phyloP scores from a whole-genome alignment of 2,888 invertebrate species.

The Stenotaenia linearis region DNA sequence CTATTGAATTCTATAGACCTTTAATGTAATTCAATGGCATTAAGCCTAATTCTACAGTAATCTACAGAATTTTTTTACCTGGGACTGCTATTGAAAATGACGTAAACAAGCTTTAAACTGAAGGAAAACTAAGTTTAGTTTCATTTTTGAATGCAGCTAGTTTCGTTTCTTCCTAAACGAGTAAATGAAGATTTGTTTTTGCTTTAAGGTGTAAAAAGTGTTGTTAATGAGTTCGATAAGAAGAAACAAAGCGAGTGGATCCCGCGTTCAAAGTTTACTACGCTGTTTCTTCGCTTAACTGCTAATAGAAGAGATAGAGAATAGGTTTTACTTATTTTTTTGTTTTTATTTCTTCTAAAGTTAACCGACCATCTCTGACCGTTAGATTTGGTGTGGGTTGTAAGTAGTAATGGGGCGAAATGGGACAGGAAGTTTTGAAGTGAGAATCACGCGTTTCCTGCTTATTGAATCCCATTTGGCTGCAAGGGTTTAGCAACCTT shows the following conservation, averaged over 20 bases:
- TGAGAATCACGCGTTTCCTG: not conserved
- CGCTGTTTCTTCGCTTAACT: not conserved
- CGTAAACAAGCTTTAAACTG: too few relatives aligned
- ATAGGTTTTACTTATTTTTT: not conserved
- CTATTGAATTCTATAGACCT: too few relatives aligned
- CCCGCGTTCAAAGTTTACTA: not conserved
- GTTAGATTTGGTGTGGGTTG: not conserved
- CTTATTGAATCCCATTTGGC: conserved; percentile 9
- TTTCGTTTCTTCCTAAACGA: too few relatives aligned
- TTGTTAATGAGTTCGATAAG: not conserved
- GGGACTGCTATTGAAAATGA: too few relatives aligned
- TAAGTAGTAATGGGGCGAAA: not conserved
- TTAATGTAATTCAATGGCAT: too few relatives aligned
- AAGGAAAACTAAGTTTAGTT: too few relatives aligned
- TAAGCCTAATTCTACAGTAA: too few relatives aligned
- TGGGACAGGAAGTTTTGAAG: not conserved
- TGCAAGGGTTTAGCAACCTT: too few relatives aligned
- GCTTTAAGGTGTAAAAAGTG: not conserved
- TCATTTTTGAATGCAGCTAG: too few relatives aligned
- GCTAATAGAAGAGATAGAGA: not conserved
- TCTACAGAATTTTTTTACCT: too few relatives aligned
- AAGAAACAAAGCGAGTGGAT: not conserved
- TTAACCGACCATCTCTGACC: not conserved
- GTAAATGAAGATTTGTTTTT: not conserved
- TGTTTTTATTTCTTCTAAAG: not conserved